Base-by-base conservation (phyloP, 35 echinoderm and acorn worm genomes). In the Heliocidaris erythrogramma region DNA sequence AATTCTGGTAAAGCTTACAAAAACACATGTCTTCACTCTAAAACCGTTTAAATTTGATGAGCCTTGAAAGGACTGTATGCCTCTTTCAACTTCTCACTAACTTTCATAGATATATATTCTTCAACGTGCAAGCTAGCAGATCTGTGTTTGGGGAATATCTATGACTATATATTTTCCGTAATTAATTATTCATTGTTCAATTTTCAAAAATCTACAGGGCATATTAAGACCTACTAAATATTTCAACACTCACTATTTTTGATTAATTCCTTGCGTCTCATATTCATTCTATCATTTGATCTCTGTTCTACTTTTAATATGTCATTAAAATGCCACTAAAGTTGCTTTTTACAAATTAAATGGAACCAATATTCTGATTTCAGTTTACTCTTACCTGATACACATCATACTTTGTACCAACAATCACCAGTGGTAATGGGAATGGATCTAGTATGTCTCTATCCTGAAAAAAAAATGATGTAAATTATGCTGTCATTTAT, bases 391-490 rank as follows among this genome's bases (percentile, higher is more conserved):
- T 95, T 71, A 97, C 98, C 96, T 99, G 98, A 92, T 95, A 99
- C 8, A 99, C 48, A 92, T 99, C 98, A 96, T 99, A 99, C 86
- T 99, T 99, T 49, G 86, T 97, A 30, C 97, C 98, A 27, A 99
- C 49, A 78, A 99, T 99, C 5, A 96, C 97, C 32, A 99, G 53
- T 5, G 98, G 96, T 30, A 97, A 30, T 21, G 96, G 96, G 90
- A 97, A 97, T 32, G 97, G 98, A 84, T 99, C 97, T 48, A 99
- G 30, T 49, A 99, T 95, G 42, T 97, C 97, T 93, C 60, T 96
- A 60, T 99, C 98, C 98, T 99, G 94, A 29, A 92, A 65, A 95
- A n/a, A n/a, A n/a, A n/a, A n/a, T n/a, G 27, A 78, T 78, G 27
- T 42, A 42, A 42, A 42, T 42, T 1, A 42, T 42, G 35, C 35